A percentile compares a stretch with the other conserved stretches of the same genome.
Conservation (phyloP, 2,797 vertebrate species). For the Tokudaia tokunoshimensis region DNA sequence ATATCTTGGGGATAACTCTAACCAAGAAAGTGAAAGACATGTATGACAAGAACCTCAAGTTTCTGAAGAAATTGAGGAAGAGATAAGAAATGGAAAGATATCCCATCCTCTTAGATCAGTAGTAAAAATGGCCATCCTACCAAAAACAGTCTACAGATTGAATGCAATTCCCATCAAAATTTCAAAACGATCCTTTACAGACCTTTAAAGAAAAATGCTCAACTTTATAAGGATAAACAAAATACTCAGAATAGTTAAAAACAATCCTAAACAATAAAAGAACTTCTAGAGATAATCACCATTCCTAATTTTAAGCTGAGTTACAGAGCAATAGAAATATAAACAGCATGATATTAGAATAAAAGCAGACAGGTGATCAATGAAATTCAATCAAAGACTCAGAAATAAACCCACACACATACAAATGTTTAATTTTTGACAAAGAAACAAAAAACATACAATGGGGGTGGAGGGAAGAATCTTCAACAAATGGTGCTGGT, state of each 20-base stretch:
- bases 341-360: neutral
- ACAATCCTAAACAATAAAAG: neutral
- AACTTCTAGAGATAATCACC: neutral
- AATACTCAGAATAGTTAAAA: neutral
- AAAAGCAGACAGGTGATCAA: neutral
- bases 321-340: neutral
- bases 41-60: neutral
- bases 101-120: neutral
- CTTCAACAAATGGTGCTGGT: neutral
- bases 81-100: neutral
- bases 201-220: neutral
- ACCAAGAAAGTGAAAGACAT: neutral
- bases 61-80: neutral
- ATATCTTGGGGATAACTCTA: neutral
- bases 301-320: neutral
- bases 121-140: neutral
- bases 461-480: neutral
- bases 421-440: neutral
- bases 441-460: neutral
- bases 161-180: neutral
- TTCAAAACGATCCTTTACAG: neutral
- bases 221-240: neutral
- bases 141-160: neutral
- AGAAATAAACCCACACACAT: neutral
- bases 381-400: neutral